A percentile compares a stretch with the other conserved stretches of the same genome.
phyloP scores from a whole-genome alignment of 1,140 invertebrate species.

The Pseudomyrmex concolor region DNA sequence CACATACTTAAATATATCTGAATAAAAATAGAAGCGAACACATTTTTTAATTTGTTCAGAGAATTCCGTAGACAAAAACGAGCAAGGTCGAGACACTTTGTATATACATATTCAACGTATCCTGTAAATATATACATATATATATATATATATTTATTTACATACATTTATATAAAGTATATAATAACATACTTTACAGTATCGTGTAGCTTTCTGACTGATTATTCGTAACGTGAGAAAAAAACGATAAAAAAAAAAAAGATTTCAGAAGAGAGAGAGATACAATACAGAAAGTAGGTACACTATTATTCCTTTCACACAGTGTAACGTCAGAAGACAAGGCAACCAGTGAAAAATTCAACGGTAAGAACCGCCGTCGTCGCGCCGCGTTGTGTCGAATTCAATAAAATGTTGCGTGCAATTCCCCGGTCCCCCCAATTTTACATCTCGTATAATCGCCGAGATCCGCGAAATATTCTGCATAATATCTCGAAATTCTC shows the following conservation, averaged over 20 bases:
- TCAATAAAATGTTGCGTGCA: conserved; percentile 36
- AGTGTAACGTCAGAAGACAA: conserved; percentile 11
- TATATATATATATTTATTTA: conserved; percentile 79
- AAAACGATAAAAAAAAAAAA: conserved; percentile 24
- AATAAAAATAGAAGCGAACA: too few species aligned
- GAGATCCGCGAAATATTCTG: conserved; percentile 32
- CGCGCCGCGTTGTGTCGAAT: conserved; percentile 56
- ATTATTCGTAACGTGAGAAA: conserved; percentile 81
- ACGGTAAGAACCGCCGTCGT: background rate
- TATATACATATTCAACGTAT: conserved; percentile 74
- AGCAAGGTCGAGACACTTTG: conserved; percentile 6
- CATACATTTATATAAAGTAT: conserved; percentile 77
- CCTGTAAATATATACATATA: conserved; percentile 64
- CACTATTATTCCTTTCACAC: conserved; percentile 28
- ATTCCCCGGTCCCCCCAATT: background rate
- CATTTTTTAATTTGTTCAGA: background rate
- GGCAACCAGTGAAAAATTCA: conserved; percentile 17
- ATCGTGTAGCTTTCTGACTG: conserved; percentile 84
- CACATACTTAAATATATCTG: too few species aligned
- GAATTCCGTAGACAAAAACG: background rate
- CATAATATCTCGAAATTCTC: conserved; percentile 35
- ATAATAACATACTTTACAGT: conserved; percentile 77
- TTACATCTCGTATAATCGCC: conserved; percentile 24
- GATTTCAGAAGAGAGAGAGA: conserved; percentile 1
- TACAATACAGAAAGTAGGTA: conserved; percentile 46